Evolutionary conservation across 2,113 vertebrate genomes (phyloP).

Genomic region (Taurulus bubalis): DNA sequence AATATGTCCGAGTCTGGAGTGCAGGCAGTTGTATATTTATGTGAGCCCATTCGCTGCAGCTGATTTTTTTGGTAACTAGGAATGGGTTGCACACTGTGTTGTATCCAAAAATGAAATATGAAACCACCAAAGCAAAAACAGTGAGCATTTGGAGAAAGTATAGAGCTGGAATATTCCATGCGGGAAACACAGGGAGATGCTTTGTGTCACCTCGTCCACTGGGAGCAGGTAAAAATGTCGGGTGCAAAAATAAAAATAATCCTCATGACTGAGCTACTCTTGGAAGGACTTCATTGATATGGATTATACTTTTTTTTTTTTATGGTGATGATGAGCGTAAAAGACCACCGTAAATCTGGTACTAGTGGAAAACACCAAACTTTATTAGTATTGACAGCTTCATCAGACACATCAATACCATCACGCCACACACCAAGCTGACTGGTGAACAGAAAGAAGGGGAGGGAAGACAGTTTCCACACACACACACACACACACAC

Average conservation of each 20-base stretch:
- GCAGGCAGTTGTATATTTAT: conserved; percentile 48
- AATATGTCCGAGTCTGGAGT: conserved; percentile 19
- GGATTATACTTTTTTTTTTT: no score
- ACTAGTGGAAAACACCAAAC: background rate
- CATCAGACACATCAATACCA: background rate
- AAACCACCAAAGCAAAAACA: conserved; percentile 40
- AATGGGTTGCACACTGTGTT: conserved; percentile 5
- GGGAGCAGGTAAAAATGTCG: no score
- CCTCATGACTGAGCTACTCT: background rate
- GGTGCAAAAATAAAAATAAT: background rate
- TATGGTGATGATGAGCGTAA: background rate
- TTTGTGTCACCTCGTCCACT: no score
- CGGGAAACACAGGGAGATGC: conserved; percentile 14
- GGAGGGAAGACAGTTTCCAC: no score
- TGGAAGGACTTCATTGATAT: background rate
- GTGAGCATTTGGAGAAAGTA: conserved; percentile 7
- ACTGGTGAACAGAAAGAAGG: background rate
- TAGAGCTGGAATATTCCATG: background rate
- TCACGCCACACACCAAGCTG: background rate
- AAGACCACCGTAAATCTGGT: background rate
- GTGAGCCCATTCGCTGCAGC: conserved; percentile 45
- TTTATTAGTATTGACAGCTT: background rate
- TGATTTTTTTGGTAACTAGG: conserved; percentile 44
- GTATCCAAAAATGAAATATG: conserved; percentile 42
- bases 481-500: no score